Base-by-base conservation (phyloP, 2,888 invertebrate species). In the Chalcosyrphus nemorum region DNA sequence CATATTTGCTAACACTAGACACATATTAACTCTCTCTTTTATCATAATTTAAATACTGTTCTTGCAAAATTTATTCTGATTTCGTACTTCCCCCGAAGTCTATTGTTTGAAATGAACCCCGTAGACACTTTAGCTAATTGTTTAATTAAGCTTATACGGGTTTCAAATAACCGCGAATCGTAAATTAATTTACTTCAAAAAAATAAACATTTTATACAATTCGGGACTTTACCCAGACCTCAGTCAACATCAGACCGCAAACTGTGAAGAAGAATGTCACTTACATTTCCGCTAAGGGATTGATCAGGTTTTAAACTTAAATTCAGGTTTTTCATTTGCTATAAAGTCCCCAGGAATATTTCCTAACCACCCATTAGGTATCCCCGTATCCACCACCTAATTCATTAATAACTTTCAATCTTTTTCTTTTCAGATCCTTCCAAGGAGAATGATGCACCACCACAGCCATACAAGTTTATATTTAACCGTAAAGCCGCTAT, bases 401-500 rank as follows among this genome's bases (percentile, higher is more conserved):
- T 3, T 0, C 27, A 6, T n/a, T n/a, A 24, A 17, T 66, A 70
- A 15, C 59, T 56, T 52, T 70, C 2, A 17, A 13, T 17, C 17
- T 86, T 61, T 86, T 61, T 84, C 21, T 65, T 88, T 88, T 11
- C 87, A 89, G 89, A 82, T 63, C 45, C 70, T 50, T 47, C 45
- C 63, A 81, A 80, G 41, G 50, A 50, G n/a, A 71, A 81, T 24
- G 47, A 50, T 29, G 50, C 68, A 15, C 29, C 81, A 11, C 45
- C 59, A 0, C 71, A 71, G 54, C 57, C 86, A 50, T 86, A 80
- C 21, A 82, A 78, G 50, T 86, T 86, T 38, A 81, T 86, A n/a
- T 86, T 80, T 21, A 87, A 87, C 45, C 88, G 87, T 1, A 87
- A 86, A 76, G 87, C 86, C 3, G 45, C 82, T 32, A 32, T 87